Percentiles rank a stretch among this genome's conserved stretches.
These are phyloP conservation scores for Notamacropus eugenii DNA, from an alignment of 2,797 vertebrate species.

Conservation along the genomic window DNA sequence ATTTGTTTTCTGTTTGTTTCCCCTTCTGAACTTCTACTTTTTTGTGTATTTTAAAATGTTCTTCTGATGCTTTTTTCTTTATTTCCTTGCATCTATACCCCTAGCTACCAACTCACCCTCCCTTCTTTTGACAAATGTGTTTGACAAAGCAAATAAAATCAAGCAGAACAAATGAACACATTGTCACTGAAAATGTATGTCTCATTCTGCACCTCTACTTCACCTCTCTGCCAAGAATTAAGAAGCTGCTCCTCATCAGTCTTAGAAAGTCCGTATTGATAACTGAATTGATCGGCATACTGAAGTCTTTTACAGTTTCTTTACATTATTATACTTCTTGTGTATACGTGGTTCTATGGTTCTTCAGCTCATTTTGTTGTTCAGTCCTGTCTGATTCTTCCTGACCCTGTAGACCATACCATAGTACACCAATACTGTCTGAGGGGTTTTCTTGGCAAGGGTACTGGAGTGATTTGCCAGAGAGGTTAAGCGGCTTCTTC, in stretches of 20 bases:
- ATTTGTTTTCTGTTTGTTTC: background rate
- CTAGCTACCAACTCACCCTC: background rate
- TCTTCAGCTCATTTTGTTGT: background rate
- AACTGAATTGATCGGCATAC: background rate
- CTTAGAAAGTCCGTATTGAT: background rate
- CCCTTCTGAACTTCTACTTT: background rate
- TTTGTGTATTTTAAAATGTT: background rate
- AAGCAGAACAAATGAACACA: background rate
- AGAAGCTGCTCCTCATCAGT: background rate
- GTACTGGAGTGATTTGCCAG: background rate
- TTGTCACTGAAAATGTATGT: background rate
- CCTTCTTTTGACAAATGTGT: background rate
- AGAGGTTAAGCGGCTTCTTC: background rate
- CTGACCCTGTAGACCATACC: background rate
- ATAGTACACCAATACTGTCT: background rate
- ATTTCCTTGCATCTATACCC: background rate
- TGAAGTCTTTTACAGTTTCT: background rate
- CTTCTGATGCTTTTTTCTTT: background rate
- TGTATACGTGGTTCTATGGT: background rate
- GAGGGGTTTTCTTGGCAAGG: background rate
- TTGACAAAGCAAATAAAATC: background rate
- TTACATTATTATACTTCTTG: background rate
- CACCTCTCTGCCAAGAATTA: background rate
- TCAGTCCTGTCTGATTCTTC: background rate
- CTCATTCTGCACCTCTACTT: background rate